phyloP scores from a whole-genome alignment of 2,113 vertebrate genomes.

The Phaethon lepturus region DNA sequence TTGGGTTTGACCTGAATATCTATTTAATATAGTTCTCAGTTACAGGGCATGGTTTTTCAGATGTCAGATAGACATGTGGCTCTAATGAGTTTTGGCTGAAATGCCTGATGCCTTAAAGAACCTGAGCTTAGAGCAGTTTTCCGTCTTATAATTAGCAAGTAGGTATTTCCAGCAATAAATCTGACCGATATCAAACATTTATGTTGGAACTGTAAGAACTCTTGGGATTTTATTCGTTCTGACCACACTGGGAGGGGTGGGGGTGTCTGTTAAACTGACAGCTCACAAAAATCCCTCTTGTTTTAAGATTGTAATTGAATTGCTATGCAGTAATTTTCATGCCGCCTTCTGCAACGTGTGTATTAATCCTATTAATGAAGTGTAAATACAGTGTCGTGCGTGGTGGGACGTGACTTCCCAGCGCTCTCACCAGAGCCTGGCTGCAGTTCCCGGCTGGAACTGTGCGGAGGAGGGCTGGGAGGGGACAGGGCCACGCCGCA shows the following conservation, averaged over 20 bases:
- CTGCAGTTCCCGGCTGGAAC: fast-evolving
- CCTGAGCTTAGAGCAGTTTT: neutral
- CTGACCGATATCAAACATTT: neutral
- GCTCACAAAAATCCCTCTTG: neutral
- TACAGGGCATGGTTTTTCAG: neutral
- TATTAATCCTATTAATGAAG: neutral
- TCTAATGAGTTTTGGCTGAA: neutral
- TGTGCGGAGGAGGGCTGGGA: neutral
- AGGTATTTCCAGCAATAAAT: neutral
- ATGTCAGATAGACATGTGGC: fast-evolving
- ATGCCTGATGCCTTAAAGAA: neutral
- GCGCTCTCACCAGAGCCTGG: neutral
- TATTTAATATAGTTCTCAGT: constrained; percentile 9
- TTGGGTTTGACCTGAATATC: constrained; percentile 42
- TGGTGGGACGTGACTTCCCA: neutral
- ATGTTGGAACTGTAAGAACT: neutral
- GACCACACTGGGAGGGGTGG: neutral
- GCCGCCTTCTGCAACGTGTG: neutral
- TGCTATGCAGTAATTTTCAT: neutral
- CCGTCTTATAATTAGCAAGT: neutral
- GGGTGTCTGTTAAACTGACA: neutral
- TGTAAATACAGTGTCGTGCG: fast-evolving
- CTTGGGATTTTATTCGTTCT: neutral
- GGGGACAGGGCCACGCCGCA: neutral
- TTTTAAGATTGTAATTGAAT: neutral